Conservation (phyloP, 1,140 invertebrate species). For the Zaprionus kolodkinae region DNA sequence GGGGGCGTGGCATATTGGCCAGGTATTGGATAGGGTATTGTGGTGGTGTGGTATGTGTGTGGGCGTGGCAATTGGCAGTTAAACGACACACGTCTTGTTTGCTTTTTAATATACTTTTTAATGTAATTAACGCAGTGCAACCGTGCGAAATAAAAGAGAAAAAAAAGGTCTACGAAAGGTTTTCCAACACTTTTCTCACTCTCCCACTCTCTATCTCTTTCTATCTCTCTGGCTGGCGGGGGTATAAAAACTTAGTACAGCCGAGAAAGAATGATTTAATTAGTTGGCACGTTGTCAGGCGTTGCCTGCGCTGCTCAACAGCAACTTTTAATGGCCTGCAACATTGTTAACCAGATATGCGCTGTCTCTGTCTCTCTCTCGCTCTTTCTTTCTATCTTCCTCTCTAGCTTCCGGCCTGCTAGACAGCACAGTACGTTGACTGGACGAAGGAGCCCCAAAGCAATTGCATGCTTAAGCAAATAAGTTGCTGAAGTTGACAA, state of each 20-base stretch:
- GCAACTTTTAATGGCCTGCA: slow-evolving; percentile 47
- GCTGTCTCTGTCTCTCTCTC: too few relatives aligned
- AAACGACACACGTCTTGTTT: slow-evolving; percentile 35
- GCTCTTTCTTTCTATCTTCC: background rate
- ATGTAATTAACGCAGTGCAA: slow-evolving; percentile 60
- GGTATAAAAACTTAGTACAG: slow-evolving; percentile 3
- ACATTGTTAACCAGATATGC: slow-evolving; percentile 32
- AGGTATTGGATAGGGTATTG: too few relatives aligned
- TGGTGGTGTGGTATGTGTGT: background rate
- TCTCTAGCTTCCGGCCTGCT: background rate
- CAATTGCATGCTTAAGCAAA: slow-evolving; percentile 55
- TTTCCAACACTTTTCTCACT: background rate
- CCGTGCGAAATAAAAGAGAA: background rate
- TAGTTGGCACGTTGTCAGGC: slow-evolving; percentile 33
- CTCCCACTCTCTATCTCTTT: background rate
- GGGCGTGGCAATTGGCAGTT: slow-evolving; percentile 25
- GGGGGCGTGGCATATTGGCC: background rate
- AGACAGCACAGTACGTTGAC: slow-evolving; percentile 25
- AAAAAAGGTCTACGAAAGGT: background rate
- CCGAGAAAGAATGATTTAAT: slow-evolving; percentile 31
- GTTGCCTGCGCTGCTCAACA: background rate
- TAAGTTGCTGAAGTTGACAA: slow-evolving; percentile 57
- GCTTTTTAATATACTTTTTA: slow-evolving; percentile 65
- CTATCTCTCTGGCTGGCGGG: background rate
- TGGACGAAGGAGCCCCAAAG: slow-evolving; percentile 44